These are phyloP conservation scores for Hypsibius dujardini DNA, from an alignment of 1,140 invertebrate genomes.

Conservation along the genomic window DNA sequence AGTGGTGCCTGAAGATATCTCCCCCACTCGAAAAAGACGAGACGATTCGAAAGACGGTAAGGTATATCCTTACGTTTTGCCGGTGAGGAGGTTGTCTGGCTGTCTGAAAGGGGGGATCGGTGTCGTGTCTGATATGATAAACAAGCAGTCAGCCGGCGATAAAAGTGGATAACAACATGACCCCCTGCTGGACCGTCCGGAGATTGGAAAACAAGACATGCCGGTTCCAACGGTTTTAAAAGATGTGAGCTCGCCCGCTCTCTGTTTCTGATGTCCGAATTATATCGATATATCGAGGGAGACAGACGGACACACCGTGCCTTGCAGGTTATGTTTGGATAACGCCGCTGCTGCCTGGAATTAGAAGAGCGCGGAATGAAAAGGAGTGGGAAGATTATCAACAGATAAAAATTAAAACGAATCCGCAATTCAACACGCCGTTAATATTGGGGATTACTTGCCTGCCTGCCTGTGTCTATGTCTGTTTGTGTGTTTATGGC, in stretches of 20 bases:
- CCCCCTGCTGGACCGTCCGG: not conserved
- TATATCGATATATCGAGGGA: too few species aligned
- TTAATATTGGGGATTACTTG: not conserved
- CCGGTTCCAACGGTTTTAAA: not conserved
- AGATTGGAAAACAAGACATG: conserved; percentile 12
- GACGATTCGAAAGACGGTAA: too few species aligned
- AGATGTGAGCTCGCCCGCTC: too few species aligned
- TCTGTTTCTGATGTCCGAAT: too few species aligned
- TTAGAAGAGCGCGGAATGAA: not conserved
- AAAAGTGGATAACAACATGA: conserved; percentile 13
- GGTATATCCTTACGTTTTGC: too few species aligned
- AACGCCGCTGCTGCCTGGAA: not conserved
- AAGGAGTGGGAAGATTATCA: not conserved
- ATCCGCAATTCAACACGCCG: not conserved
- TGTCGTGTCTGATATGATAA: not conserved
- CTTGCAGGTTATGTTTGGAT: not conserved
- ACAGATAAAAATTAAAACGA: conserved; percentile 15
- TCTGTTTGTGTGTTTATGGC: too few species aligned
- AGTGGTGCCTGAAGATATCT: too few species aligned
- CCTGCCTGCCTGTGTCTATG: too few species aligned
- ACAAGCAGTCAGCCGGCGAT: not conserved
- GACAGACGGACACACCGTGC: too few species aligned
- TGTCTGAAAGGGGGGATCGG: too few species aligned
- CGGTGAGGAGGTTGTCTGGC: too few species aligned
- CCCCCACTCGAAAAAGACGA: too few species aligned